Conservation (phyloP, 1,140 invertebrate genomes). For the Agrilus planipennis region DNA sequence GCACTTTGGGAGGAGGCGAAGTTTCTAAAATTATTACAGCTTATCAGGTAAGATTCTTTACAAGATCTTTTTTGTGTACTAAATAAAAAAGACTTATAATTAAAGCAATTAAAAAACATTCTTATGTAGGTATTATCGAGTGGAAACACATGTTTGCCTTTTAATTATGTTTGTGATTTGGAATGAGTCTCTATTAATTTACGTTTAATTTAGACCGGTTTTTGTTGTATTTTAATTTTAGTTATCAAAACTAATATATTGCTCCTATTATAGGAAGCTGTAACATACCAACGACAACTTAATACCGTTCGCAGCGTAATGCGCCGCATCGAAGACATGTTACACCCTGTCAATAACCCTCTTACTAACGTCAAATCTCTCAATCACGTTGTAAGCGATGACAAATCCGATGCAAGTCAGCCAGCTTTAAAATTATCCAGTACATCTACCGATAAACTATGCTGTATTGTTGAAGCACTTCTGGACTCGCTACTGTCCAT, state of each 20-base stretch:
- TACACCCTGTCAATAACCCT: constrained; percentile 9
- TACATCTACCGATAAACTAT: constrained; percentile 61
- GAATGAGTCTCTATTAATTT: too few relatives aligned
- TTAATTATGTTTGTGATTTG: too few relatives aligned
- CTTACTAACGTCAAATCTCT: too few relatives aligned
- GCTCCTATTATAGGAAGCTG: constrained; percentile 47
- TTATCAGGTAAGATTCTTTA: constrained; percentile 74
- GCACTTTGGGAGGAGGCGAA: constrained; percentile 37
- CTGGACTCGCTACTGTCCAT: constrained; percentile 65
- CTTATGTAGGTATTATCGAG: too few relatives aligned
- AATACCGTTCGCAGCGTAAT: constrained; percentile 65
- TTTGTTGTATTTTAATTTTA: too few relatives aligned
- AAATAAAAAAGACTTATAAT: too few relatives aligned
- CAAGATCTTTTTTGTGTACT: too few relatives aligned
- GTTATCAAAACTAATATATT: neutral
- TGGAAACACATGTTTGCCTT: too few relatives aligned
- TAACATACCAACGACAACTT: constrained; percentile 67
- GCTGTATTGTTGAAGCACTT: constrained; percentile 64
- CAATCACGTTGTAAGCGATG: too few relatives aligned
- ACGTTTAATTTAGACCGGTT: too few relatives aligned
- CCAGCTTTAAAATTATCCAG: constrained; percentile 36
- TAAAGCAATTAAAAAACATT: too few relatives aligned
- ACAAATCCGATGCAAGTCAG: too few relatives aligned
- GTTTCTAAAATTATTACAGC: constrained; percentile 59
- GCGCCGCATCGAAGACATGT: constrained; percentile 44